These are phyloP conservation scores for Drosophila tristis DNA, from an alignment of 1,140 invertebrate species.

Conservation along the genomic window DNA sequence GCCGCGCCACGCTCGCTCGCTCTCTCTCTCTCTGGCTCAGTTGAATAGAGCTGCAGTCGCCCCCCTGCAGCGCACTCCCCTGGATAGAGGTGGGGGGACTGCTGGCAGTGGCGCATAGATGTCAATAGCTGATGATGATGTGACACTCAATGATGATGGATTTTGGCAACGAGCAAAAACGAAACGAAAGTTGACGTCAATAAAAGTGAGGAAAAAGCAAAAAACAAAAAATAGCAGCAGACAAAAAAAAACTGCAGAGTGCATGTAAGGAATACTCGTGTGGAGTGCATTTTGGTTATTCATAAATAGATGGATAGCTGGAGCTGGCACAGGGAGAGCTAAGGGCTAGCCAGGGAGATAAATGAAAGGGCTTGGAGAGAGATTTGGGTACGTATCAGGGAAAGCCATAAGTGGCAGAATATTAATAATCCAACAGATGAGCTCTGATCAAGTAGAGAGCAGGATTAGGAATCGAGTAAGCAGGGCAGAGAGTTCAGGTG, in stretches of 20 bases:
- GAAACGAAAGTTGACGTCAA: conserved; percentile 7
- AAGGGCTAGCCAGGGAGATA: too few species aligned
- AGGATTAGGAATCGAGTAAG: too few species aligned
- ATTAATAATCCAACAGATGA: too few species aligned
- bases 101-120: conserved; percentile 7
- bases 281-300: too few species aligned
- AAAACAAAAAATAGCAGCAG: neutral
- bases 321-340: too few species aligned
- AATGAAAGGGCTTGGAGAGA: too few species aligned
- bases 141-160: conserved; percentile 45
- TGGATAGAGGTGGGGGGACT: neutral
- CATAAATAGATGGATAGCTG: too few species aligned
- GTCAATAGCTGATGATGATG: conserved; percentile 42
- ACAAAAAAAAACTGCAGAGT: neutral
- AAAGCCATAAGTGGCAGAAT: too few species aligned
- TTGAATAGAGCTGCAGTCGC: conserved; percentile 16
- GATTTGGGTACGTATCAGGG: too few species aligned
- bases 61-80: neutral
- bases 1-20: neutral
- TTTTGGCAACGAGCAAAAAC: conserved; percentile 14
- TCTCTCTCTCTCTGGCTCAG: conserved; percentile 4
- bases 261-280: neutral
- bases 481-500: too few species aligned
- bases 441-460: too few species aligned
- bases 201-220: neutral